These are phyloP conservation scores for Lutraria lutraria DNA, from an alignment of 2,888 invertebrate species.

Conservation along the genomic window DNA sequence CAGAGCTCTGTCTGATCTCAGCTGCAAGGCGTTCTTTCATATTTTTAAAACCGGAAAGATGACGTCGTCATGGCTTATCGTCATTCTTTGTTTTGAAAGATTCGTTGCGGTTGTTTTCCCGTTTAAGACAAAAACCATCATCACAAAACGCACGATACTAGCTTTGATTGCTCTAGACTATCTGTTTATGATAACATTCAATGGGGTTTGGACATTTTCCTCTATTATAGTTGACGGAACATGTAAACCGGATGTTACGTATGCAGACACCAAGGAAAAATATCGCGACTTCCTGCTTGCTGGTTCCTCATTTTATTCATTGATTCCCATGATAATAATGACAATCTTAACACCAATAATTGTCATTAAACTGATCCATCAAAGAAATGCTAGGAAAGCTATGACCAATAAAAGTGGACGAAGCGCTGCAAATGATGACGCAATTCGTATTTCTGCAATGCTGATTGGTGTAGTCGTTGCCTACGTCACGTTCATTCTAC, in stretches of 20 bases:
- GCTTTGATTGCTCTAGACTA: slow-evolving; percentile 63
- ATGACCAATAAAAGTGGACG: slow-evolving; percentile 23
- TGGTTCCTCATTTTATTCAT: slow-evolving; percentile 67
- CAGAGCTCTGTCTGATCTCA: slow-evolving; percentile 65
- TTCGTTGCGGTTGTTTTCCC: slow-evolving; percentile 78
- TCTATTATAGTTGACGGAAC: slow-evolving; percentile 65
- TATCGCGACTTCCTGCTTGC: slow-evolving; percentile 59
- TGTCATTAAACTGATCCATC: slow-evolving; percentile 54
- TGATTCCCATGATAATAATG: slow-evolving; percentile 69
- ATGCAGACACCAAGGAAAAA: slow-evolving; percentile 48
- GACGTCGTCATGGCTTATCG: slow-evolving; percentile 78
- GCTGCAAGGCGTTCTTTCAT: slow-evolving; percentile 76
- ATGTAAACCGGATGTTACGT: slow-evolving; percentile 68
- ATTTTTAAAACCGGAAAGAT: slow-evolving; percentile 73
- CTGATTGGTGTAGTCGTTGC: slow-evolving; percentile 73
- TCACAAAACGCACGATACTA: slow-evolving; percentile 65
- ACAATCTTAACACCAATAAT: slow-evolving; percentile 69
- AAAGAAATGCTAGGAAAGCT: slow-evolving; percentile 32
- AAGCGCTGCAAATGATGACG: slow-evolving; percentile 37
- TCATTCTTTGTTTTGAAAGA: slow-evolving; percentile 74
- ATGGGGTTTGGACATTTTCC: slow-evolving; percentile 73
- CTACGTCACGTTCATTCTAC: slow-evolving; percentile 74
- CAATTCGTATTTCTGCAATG: slow-evolving; percentile 69
- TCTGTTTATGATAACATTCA: slow-evolving; percentile 61
- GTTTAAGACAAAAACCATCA: slow-evolving; percentile 69